Evolutionary conservation across 2,113 vertebrate genomes (phyloP), one percentile per base, ranked within the genome.

Genomic region (Corythornis vintsioides): DNA sequence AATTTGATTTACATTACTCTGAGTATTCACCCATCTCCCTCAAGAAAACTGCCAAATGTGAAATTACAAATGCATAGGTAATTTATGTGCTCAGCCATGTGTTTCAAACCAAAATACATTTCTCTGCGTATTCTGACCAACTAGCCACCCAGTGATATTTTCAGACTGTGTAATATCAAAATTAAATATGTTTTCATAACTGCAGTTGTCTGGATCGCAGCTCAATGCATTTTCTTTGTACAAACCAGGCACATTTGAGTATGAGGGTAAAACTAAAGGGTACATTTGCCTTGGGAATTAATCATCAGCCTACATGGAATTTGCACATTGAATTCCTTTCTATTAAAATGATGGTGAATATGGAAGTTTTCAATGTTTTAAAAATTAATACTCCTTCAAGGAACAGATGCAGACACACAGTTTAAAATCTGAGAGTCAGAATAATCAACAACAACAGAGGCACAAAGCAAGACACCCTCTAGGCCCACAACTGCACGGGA

Each of bases 131-230:
- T 42, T 67, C 43, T 81, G 81, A 93, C 56, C 82, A 86, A 18
- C n/a, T 85, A 86, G 56, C 33, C 16, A 1, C 42, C 78, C 86
- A 53, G 29, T 80, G 83, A 94, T 82, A 80, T 43, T 90, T 77
- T 94, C 40, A 88, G 92, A 25, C n/a, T 74, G 13, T 33, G 59
- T n/a, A 83, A 66, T 70, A 87, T 19, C 38, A 92, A 76, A 72
- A 91, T 80, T 91, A 92, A 93, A 70, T 63, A 90, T 48, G 29
- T 85, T 94, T 92, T 84, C 33, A 48, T 85, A 89, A 70, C 42
- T 55, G 22, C 35, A 72, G 53, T 88, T 78, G 80, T 82, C 77
- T 93, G 50, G n/a, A 78, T 72, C 43, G 63, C 66, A 82, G 42
- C 42, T 92, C 63, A 63, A 35, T 29, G 10, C 15, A 29, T 73